A percentile compares a stretch with the other conserved stretches of the same genome.
phyloP scores from a whole-genome alignment of 2,888 invertebrate genomes.

The Lasioglossum morio region DNA sequence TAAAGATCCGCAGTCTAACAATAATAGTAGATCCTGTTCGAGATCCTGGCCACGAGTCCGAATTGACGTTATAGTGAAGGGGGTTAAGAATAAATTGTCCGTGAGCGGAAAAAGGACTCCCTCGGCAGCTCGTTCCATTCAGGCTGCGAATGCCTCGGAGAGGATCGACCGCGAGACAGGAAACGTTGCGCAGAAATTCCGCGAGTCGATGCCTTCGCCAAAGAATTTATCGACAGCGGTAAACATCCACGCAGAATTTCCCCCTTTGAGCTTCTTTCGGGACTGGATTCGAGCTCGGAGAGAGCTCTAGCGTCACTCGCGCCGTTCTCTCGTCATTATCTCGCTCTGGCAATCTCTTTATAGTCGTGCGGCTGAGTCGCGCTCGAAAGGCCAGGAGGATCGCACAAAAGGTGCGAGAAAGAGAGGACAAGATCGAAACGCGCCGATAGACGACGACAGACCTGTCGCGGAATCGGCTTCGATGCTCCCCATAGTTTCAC shows the following conservation, averaged over 20 bases:
- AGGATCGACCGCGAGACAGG: background rate
- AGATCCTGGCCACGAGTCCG: background rate
- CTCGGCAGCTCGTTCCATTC: background rate
- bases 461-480: background rate
- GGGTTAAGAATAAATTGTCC: background rate
- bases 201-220: background rate
- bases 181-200: constrained; percentile 4
- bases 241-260: constrained; percentile 16
- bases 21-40: background rate
- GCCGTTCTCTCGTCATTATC: background rate
- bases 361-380: background rate
- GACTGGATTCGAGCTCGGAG: background rate
- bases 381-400: background rate
- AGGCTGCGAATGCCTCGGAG: background rate
- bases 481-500: background rate
- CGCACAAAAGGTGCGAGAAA: background rate
- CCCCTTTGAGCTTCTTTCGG: background rate
- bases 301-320: background rate
- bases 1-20: background rate
- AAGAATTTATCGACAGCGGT: constrained; percentile 16
- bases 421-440: background rate
- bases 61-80: too few relatives aligned
- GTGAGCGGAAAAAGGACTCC: background rate
- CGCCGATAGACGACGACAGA: background rate
- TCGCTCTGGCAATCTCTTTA: constrained; percentile 1